Evolutionary conservation across 2,888 invertebrate genomes (phyloP), one percentile per base, ranked within the genome.

Genomic region (Portevinia maculata): DNA sequence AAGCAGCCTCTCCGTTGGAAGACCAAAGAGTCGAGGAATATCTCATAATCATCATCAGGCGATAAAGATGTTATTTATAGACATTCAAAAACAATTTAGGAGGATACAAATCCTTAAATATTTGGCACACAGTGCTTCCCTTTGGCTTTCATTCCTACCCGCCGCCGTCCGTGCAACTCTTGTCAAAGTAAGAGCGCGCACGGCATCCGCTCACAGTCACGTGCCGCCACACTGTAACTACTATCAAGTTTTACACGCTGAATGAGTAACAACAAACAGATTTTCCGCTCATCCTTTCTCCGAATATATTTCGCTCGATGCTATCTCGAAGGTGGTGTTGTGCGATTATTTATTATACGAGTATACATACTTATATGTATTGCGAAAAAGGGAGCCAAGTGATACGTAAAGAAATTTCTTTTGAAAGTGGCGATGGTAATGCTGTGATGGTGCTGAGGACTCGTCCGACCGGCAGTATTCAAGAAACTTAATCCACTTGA

Each of bases 231-330:
- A 67, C 60, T 67, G 60, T 78, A 55, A 73, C 83, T 83, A 78
- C 83, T 83, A 71, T 78, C 64, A 71, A 71, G 83, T 83, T 62
- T 78, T 67, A 83, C 71, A 83, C 83, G 83, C 71, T 71, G 78
- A 83, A 78, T 83, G 78, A 71, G 59, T 83, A 78, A 83, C 78
- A 83, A 83, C 83, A 83, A 83, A 83, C 83, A 83, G 83, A 78
- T 83, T 83, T 83, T 83, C 76, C 71, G 78, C 83, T 83, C 83
- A 83, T 83, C 83, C 71, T 78, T 76, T 76, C 62, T 69, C 48
- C 24, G 24, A 52, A 52, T 52, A 52, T 50, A 70, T 60, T 37
- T 59, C 46, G n/a, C 55, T 21, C 17, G 69, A 76, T 76, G 62
- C 37, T 69, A 74, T 57, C 55, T 55, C 28, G 9, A 34, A 7